Base-by-base conservation (phyloP, 2,888 invertebrate species). In the Epicampocera succincta region DNA sequence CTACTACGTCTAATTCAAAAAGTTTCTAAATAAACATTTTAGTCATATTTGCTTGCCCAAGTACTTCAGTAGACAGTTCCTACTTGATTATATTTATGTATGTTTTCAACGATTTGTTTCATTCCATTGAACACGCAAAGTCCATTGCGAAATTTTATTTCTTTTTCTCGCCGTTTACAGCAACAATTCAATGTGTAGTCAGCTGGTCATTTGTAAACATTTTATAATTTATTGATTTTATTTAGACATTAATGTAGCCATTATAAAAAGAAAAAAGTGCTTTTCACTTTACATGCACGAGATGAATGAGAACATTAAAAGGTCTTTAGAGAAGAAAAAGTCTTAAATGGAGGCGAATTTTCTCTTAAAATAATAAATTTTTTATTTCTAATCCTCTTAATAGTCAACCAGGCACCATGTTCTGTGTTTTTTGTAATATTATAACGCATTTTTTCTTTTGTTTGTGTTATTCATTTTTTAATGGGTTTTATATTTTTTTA, bases 131-230 rank as follows among this genome's bases (percentile, higher is more conserved):
- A 52, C 42, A 54, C 12, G 42, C 60, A 76, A 76, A 76, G 76
- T 76, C 76, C 61, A 19, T 68, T 76, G 76, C 68, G 68, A 61
- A n/a, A 68, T 52, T 46, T 46, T 9, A 44, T 15, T 17, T 61
- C 9, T 46, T 13, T 25, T 8, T 33, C 33, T 65, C 19, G 3
- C 29, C 17, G 19, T 38, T 40, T 15, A 21, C 21, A 13, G 42
- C n/a, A 50, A 69, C 9, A 33, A 11, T 17, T 33, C n/a, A 25
- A 19, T 63, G 11, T 29, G 42, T 21, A 40, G 25, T 8, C 21
- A 15, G 19, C 6, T 29, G 42, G 19, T 19, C 61, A 50, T 71
- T 15, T 17, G 33, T 12, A 38, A 33, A 38, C 17, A 8, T 73
- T 73, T 73, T 42, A 52, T 52, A 42, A 42, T 19, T 19, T 52